A percentile compares a stretch with the other conserved stretches of the same genome.
phyloP scores from a whole-genome alignment of 2,113 vertebrate species.

The Cygnus buccinator region DNA sequence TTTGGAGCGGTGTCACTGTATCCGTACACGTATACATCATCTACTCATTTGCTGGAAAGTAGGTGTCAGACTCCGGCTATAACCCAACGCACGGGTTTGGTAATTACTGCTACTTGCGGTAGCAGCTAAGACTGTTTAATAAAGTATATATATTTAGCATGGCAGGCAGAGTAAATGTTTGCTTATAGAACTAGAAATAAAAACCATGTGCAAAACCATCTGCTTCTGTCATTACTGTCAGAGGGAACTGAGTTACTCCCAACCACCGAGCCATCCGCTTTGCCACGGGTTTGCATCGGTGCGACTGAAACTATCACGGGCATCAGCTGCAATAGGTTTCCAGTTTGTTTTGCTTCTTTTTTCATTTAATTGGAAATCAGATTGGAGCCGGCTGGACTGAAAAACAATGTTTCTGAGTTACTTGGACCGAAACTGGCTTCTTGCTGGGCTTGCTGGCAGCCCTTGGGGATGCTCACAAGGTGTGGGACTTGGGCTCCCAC shows the following conservation, averaged over 20 bases:
- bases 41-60: background rate
- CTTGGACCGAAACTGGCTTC: background rate
- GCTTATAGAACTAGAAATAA: background rate
- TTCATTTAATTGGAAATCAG: background rate
- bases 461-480: accelerated
- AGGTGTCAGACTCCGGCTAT: background rate
- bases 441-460: background rate
- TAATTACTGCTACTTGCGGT: background rate
- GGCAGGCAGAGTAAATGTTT: background rate
- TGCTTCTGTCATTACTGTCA: background rate
- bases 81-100: background rate
- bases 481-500: accelerated
- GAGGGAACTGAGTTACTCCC: background rate
- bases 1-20: background rate
- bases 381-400: background rate
- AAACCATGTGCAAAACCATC: background rate
- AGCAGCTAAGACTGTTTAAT: background rate
- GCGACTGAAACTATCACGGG: accelerated
- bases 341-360: background rate
- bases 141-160: background rate
- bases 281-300: background rate
- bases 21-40: no score
- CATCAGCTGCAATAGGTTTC: background rate
- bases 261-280: background rate
- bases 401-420: accelerated